A percentile compares a stretch with the other conserved stretches of the same genome.
Evolutionary conservation across 2,113 vertebrate genomes (phyloP).

Genomic region (Centrocercus urophasianus): DNA sequence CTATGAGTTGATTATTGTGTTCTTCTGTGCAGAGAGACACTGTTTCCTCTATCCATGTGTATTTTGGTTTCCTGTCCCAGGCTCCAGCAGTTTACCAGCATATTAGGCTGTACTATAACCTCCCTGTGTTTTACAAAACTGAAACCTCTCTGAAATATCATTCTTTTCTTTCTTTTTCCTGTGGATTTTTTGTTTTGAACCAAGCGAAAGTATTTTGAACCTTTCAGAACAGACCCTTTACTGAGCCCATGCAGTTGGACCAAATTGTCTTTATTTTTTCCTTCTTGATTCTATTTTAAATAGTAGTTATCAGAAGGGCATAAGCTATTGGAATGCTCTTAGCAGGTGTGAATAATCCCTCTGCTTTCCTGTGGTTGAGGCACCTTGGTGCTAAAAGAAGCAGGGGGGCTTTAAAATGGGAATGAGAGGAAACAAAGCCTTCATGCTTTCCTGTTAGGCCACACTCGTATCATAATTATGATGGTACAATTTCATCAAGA

Average conservation of each 20-base stretch:
- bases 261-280: not conserved
- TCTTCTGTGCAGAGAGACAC: not conserved
- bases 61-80: not conserved
- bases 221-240: not conserved
- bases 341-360: not conserved
- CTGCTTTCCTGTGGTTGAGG: not conserved
- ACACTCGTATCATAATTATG: not conserved
- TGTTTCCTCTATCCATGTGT: not conserved
- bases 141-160: not conserved
- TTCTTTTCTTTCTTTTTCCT: not conserved
- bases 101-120: accelerated
- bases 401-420: not conserved
- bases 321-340: not conserved
- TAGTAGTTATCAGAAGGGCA: not conserved
- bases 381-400: not conserved
- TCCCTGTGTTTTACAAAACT: not conserved
- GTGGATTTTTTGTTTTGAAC: not conserved
- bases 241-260: not conserved
- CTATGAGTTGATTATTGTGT: not conserved
- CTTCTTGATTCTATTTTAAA: not conserved
- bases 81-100: not conserved
- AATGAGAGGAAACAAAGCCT: not conserved
- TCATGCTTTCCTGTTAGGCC: not conserved
- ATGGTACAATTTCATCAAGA: accelerated
- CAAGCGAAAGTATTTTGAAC: not conserved